Conservation (phyloP, 2,888 invertebrate species). For the Stenotaenia linearis region DNA sequence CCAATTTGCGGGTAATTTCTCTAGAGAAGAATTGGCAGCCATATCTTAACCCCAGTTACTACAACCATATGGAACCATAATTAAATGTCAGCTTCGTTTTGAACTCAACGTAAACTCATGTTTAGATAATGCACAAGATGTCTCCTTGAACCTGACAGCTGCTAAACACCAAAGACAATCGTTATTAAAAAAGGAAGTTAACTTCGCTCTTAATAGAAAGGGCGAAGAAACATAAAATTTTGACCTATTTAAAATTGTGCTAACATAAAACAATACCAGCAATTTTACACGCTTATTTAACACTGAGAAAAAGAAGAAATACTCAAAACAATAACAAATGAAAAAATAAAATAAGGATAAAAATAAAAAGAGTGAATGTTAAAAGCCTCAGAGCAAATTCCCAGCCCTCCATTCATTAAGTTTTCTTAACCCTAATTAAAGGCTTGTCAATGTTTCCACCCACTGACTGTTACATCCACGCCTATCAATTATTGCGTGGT, state of each 20-base stretch:
- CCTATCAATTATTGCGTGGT: constrained; percentile 14
- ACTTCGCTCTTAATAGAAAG: not conserved
- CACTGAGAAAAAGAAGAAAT: too few relatives aligned
- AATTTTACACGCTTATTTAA: not conserved
- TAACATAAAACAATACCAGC: not conserved
- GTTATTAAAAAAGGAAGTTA: not conserved
- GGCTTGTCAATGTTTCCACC: not conserved
- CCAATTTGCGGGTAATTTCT: not conserved
- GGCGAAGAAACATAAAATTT: not conserved
- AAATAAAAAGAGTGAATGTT: not conserved
- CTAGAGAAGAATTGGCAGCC: not conserved
- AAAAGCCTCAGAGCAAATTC: not conserved
- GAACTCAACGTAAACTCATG: not conserved
- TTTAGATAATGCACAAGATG: not conserved
- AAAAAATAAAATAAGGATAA: not conserved
- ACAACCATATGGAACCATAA: not conserved
- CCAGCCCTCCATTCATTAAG: not conserved
- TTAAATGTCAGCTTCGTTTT: not conserved
- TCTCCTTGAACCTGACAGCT: constrained; percentile 22
- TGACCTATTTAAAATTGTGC: not conserved
- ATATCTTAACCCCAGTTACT: constrained; percentile 4
- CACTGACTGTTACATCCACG: constrained; percentile 10
- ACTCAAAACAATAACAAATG: too few relatives aligned
- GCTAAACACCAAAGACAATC: not conserved
- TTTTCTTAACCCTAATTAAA: constrained; percentile 15